Base-by-base conservation (phyloP, 1,140 invertebrate species). In the Formica exsecta region DNA sequence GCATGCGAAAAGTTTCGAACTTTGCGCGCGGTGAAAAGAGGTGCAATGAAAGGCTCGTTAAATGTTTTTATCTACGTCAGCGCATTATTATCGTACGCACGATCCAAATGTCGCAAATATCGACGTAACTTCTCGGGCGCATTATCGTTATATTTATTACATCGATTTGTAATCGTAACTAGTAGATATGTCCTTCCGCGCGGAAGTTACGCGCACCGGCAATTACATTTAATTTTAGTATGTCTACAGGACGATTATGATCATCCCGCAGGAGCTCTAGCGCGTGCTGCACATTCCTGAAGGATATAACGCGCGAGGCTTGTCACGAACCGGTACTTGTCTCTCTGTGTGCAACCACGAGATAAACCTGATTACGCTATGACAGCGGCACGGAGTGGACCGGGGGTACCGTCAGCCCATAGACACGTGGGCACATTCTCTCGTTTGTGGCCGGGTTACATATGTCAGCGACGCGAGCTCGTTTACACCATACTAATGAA, bases 351-450 rank as follows among this genome's bases (percentile, higher is more conserved):
- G 89, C 81, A 83, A 90, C 89, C 89, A 90, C 76, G 86, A 88
- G 80, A 90, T 90, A 90, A 90, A 90, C 86, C 81, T 90, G 81
- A 90, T 90, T 90, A 90, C 65, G 62, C 73, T 16, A 73, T 81
- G 86, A 86, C 86, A 76, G 74, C 71, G 62, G 74, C 44, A 90
- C 48, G 5, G 88, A 80, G 86, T 90, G 77, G 86, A 73, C 81
- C 66, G 62, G 85, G 36, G n/a, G 59, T 64, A 83, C 71, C 74
- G 57, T 73, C 22, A 11, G 57, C 57, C 76, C 84, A 86, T 86
- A 75, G 84, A 57, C 88, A 89, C 88, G 87, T 83, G 85, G 84
- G 68, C 65, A 59, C 80, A 89, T 89, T 89, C 87, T 61, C 87
- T 51, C 74, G 83, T 86, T 83, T 68, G 57, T 61, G 59, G 73